Evolutionary conservation across 23 tunicate genomes (phyloP).

Genomic region (Styela clava): DNA sequence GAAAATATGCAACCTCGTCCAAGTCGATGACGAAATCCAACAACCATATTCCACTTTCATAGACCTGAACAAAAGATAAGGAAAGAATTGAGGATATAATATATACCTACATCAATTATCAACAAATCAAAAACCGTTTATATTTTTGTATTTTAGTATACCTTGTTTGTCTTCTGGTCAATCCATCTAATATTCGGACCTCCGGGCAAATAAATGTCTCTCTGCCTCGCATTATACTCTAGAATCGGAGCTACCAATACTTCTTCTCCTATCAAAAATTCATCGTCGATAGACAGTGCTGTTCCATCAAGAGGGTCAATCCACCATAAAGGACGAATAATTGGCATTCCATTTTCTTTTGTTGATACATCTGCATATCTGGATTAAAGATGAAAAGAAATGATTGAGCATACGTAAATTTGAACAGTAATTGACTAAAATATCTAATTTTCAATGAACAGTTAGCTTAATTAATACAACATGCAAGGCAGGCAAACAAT

Average conservation of each 20-base stretch:
- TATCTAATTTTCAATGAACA: background rate
- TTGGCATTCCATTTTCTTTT: conserved; percentile 20
- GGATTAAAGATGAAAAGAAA: background rate
- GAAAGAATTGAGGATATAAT: too few species aligned
- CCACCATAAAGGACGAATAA: conserved; percentile 81
- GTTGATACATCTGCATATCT: conserved; percentile 16
- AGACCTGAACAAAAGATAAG: conserved; percentile 8
- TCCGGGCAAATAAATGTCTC: conserved; percentile 87
- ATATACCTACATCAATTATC: too few species aligned
- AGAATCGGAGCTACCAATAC: conserved; percentile 76
- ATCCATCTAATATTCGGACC: conserved; percentile 1
- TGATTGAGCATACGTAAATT: background rate
- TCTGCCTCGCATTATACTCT: conserved; percentile 26
- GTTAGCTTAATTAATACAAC: background rate
- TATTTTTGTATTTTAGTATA: background rate
- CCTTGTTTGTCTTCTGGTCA: conserved; percentile 3
- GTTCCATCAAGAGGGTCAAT: conserved; percentile 30
- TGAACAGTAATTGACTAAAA: background rate
- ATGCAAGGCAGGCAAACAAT: background rate
- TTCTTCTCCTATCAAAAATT: conserved; percentile 74
- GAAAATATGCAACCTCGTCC: conserved; percentile 22
- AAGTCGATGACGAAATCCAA: background rate
- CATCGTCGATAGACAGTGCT: conserved; percentile 66
- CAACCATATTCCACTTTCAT: background rate
- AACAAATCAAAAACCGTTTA: too few species aligned